Evolutionary conservation across 1,140 invertebrate species (phyloP).

Genomic region (Hylaeus volcanicus): DNA sequence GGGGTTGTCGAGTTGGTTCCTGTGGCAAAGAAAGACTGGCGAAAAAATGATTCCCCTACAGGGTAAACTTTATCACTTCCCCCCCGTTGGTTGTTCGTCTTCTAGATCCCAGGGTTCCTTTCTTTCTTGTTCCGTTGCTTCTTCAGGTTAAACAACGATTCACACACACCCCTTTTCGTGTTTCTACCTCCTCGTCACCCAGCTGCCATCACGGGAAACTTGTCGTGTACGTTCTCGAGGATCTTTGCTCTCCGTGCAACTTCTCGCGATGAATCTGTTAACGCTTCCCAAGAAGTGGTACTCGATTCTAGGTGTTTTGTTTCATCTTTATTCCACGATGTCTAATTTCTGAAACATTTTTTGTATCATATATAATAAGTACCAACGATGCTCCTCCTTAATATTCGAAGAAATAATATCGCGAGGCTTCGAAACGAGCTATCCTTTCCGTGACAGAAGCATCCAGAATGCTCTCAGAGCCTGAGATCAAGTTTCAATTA

Average conservation of each 20-base stretch:
- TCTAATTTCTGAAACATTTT: too few relatives aligned
- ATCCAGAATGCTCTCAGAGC: background rate
- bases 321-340: too few relatives aligned
- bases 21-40: constrained; percentile 18
- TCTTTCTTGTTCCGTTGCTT: background rate
- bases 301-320: too few relatives aligned
- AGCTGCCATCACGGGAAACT: background rate
- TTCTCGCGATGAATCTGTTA: constrained; percentile 70
- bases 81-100: constrained; percentile 3
- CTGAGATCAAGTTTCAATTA: constrained; percentile 42
- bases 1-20: background rate
- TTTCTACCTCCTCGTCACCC: background rate
- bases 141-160: constrained; percentile 27
- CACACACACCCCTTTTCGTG: background rate
- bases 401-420: too few relatives aligned
- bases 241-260: constrained; percentile 69
- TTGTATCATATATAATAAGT: too few relatives aligned
- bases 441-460: too few relatives aligned
- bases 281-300: background rate
- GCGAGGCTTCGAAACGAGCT: too few relatives aligned
- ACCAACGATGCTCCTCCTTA: too few relatives aligned
- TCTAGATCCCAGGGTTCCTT: background rate
- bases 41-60: constrained; percentile 55
- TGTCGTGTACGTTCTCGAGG: constrained; percentile 26
- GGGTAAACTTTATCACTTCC: constrained; percentile 67